Evolutionary conservation across 2,888 invertebrate species (phyloP).

Genomic region (Pristionchus mayeri): DNA sequence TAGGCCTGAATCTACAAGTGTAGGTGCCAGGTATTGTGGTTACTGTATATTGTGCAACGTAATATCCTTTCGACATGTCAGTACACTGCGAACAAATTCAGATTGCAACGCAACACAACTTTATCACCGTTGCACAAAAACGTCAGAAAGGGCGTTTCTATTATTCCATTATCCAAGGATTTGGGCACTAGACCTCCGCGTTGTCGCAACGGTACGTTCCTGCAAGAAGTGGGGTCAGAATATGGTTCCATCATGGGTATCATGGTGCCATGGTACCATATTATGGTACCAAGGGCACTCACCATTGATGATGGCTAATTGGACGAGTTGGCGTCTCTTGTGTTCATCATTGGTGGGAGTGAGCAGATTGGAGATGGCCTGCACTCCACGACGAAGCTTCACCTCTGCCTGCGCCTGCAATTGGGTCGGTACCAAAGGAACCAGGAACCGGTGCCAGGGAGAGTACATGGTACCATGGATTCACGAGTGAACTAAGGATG

Average conservation of each 20-base stretch:
- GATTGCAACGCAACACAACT: conserved; percentile 28
- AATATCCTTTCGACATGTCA: no score
- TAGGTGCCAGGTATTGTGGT: no score
- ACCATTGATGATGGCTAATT: conserved; percentile 98
- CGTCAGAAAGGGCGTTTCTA: conserved; percentile 31
- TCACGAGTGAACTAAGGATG: no score
- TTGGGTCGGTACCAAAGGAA: background rate
- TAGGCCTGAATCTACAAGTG: no score
- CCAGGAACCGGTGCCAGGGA: no score
- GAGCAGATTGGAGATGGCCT: conserved; percentile 96
- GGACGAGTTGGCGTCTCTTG: conserved; percentile 96
- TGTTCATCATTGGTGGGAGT: conserved; percentile 98
- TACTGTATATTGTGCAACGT: no score
- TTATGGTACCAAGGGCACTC: background rate
- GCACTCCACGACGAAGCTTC: conserved; percentile 93
- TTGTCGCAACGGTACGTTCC: background rate
- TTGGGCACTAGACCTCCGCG: background rate
- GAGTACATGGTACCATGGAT: no score
- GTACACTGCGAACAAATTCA: no score
- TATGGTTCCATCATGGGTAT: background rate
- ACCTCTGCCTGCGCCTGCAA: conserved; percentile 80
- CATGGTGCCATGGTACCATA: background rate
- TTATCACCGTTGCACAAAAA: conserved; percentile 35
- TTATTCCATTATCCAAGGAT: background rate
- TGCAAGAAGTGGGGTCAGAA: background rate